These are phyloP conservation scores for Mactromeris polynyma DNA, from an alignment of 2,888 invertebrate genomes.

Conservation along the genomic window DNA sequence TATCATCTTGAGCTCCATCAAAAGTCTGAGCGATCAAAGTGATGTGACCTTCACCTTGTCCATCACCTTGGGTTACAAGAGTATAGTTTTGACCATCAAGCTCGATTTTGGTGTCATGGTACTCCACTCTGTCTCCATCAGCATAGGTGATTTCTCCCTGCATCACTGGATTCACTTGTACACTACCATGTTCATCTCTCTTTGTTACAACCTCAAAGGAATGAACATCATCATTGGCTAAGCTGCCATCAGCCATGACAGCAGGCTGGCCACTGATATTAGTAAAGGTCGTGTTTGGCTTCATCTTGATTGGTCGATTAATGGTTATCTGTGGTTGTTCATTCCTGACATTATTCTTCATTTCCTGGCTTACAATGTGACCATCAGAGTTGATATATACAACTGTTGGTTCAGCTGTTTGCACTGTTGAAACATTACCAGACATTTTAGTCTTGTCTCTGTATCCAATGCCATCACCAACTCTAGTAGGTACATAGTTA, in stretches of 20 bases:
- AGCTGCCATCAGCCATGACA: neutral
- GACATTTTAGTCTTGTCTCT: slow-evolving; percentile 44
- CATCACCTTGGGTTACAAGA: slow-evolving; percentile 48
- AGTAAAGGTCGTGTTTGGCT: slow-evolving; percentile 28
- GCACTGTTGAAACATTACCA: slow-evolving; percentile 28
- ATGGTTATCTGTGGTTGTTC: slow-evolving; percentile 17
- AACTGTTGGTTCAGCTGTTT: slow-evolving; percentile 15
- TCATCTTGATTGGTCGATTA: slow-evolving; percentile 11
- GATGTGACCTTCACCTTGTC: slow-evolving; percentile 45
- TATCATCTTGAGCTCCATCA: slow-evolving; percentile 41
- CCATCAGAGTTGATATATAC: slow-evolving; percentile 66
- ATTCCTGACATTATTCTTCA: slow-evolving; percentile 2
- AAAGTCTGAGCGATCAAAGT: slow-evolving; percentile 56
- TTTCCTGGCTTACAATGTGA: slow-evolving; percentile 51
- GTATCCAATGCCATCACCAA: slow-evolving; percentile 61
- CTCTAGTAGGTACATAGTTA: slow-evolving; percentile 59
- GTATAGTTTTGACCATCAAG: slow-evolving; percentile 64
- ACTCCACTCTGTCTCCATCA: slow-evolving; percentile 4
- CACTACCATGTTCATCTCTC: slow-evolving; percentile 44
- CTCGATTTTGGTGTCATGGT: slow-evolving; percentile 35
- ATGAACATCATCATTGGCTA: neutral
- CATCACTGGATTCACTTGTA: slow-evolving; percentile 52
- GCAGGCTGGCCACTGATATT: slow-evolving; percentile 5
- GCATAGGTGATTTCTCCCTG: neutral
- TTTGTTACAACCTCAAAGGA: slow-evolving; percentile 53